Percentiles rank a stretch among this genome's conserved stretches.
These are phyloP conservation scores for Henricia sp. DNA, from an alignment of 53 echinoderm and acorn worm species.

Conservation along the genomic window DNA sequence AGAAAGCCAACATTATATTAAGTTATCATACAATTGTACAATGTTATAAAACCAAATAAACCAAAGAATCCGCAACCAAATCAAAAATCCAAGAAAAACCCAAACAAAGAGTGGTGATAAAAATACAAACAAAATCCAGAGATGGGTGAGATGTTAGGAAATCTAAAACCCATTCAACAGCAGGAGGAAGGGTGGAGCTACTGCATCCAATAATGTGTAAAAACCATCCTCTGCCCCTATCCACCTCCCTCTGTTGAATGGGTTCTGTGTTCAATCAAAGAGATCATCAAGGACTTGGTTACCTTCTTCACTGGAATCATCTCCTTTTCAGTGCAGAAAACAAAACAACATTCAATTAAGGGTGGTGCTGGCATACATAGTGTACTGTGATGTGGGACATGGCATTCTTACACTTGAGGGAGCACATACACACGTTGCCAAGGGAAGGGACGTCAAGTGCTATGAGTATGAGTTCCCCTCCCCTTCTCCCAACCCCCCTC, in stretches of 20 bases:
- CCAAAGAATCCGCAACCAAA: background rate
- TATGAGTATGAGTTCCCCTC: no score
- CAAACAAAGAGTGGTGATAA: background rate
- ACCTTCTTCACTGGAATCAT: conserved; percentile 48
- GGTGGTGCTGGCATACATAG: no score
- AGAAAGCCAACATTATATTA: no score
- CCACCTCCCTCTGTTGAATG: conserved; percentile 35
- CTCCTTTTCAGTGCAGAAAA: conserved; percentile 26
- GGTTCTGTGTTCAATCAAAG: background rate
- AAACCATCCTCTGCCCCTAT: background rate
- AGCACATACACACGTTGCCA: no score
- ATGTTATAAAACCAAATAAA: conserved; percentile 3
- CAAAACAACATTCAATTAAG: conserved; percentile 26
- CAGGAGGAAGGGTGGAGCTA: conserved; percentile 14
- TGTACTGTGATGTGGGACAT: no score
- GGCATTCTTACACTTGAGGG: no score
- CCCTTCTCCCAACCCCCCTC: no score
- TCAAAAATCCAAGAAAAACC: background rate
- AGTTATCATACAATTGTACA: background rate
- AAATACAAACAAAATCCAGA: background rate
- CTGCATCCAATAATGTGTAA: background rate
- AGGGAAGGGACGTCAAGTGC: no score
- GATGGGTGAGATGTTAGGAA: conserved; percentile 12
- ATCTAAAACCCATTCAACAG: conserved; percentile 33
- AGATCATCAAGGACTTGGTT: conserved; percentile 7